Conservation (phyloP, 2,888 invertebrate genomes). For the Parnassius apollo region DNA sequence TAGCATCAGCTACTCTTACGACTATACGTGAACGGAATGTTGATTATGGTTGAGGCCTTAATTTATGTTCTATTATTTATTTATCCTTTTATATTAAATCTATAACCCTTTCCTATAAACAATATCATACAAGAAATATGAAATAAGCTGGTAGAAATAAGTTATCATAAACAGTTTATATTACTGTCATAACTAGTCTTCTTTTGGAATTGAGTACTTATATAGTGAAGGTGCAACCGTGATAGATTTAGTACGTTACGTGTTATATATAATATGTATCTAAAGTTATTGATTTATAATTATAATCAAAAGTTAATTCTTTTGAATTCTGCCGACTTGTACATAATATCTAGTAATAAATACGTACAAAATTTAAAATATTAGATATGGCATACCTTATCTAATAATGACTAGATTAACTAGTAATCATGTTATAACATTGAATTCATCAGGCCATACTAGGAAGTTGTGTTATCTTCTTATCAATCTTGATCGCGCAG, state of each 20-base stretch:
- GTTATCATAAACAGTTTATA: too few relatives aligned
- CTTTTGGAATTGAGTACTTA: too few relatives aligned
- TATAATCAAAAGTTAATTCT: background rate
- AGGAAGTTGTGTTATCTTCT: too few relatives aligned
- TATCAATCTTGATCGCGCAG: background rate
- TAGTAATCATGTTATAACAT: slow-evolving; percentile 8
- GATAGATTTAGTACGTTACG: too few relatives aligned
- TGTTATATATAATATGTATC: too few relatives aligned
- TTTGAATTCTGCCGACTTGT: background rate
- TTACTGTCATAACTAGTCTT: too few relatives aligned
- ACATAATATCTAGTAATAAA: slow-evolving; percentile 9
- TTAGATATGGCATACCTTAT: slow-evolving; percentile 3
- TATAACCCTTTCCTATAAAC: too few relatives aligned
- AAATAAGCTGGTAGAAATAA: too few relatives aligned
- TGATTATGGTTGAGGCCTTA: slow-evolving; percentile 17
- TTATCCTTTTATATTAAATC: background rate
- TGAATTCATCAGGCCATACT: too few relatives aligned
- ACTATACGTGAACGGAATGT: slow-evolving; percentile 18
- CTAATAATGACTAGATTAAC: slow-evolving; percentile 11
- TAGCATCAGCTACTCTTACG: slow-evolving; percentile 1
- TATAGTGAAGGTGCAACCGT: too few relatives aligned
- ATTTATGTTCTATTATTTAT: slow-evolving; percentile 6
- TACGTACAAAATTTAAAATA: slow-evolving; percentile 9
- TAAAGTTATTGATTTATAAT: too few relatives aligned
- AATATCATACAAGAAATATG: too few relatives aligned